These are phyloP conservation scores for Chaitophorus viminalis DNA, from an alignment of 2,888 invertebrate genomes.

Conservation along the genomic window DNA sequence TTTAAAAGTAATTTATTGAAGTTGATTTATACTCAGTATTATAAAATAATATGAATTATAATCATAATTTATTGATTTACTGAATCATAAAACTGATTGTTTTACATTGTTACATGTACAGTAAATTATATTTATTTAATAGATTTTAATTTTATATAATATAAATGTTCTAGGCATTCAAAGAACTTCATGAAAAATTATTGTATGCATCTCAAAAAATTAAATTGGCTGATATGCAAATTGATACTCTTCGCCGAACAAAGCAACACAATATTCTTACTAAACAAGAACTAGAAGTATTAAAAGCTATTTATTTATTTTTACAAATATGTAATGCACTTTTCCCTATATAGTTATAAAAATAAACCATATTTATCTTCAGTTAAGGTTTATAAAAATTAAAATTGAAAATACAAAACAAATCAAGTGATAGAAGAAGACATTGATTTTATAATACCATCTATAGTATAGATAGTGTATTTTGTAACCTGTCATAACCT, in stretches of 20 bases:
- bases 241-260: conserved; percentile 75
- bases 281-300: conserved; percentile 71
- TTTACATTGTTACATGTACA: too few relatives aligned
- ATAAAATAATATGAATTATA: too few relatives aligned
- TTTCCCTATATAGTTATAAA: neutral
- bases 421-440: neutral
- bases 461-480: too few relatives aligned
- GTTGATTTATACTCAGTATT: too few relatives aligned
- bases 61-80: too few relatives aligned
- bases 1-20: too few relatives aligned
- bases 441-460: neutral
- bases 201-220: conserved; percentile 83
- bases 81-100: too few relatives aligned
- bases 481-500: too few relatives aligned
- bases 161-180: conserved; percentile 73
- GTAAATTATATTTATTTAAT: too few relatives aligned
- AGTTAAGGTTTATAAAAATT: neutral
- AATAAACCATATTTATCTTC: too few relatives aligned
- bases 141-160: neutral
- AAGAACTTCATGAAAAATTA: conserved; percentile 83
- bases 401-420: neutral
- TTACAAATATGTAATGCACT: neutral
- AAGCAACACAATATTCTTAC: conserved; percentile 80
- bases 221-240: conserved; percentile 81
- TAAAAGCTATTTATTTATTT: conserved; percentile 36